Conservation (phyloP, 2,113 vertebrate genomes). For the Etheostoma cragini region DNA sequence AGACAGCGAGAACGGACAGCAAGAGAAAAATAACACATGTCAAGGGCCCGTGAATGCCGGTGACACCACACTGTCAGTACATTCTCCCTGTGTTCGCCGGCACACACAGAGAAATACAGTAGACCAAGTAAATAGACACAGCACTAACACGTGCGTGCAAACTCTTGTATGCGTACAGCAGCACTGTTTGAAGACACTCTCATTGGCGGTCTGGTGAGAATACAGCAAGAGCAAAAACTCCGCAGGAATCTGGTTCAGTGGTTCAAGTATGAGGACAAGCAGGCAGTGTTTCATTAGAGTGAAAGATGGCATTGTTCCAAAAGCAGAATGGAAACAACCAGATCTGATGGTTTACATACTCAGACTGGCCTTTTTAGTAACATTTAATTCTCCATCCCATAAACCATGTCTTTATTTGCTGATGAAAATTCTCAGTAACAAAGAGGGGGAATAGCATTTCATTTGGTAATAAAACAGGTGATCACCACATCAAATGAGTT, state of each 20-base stretch:
- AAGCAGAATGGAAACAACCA: conserved; percentile 35
- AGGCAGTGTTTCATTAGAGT: conserved; percentile 52
- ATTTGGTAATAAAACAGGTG: background rate
- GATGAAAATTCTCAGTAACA: background rate
- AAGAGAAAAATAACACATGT: conserved; percentile 47
- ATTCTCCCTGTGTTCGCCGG: conserved; percentile 53
- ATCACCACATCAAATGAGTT: conserved; percentile 23
- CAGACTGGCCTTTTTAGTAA: conserved; percentile 36
- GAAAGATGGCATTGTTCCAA: conserved; percentile 67
- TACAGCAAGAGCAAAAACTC: conserved; percentile 1
- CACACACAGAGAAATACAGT: conserved; percentile 32
- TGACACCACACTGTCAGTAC: conserved; percentile 63
- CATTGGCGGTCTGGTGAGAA: conserved; percentile 67
- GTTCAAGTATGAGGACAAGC: conserved; percentile 48
- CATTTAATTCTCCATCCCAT: background rate
- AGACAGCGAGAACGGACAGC: conserved; percentile 26
- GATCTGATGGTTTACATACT: conserved; percentile 58
- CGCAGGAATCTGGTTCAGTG: conserved; percentile 42
- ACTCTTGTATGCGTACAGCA: conserved; percentile 56
- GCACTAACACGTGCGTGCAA: conserved; percentile 58
- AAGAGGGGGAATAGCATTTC: background rate
- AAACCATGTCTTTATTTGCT: background rate
- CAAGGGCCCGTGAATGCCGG: conserved; percentile 62
- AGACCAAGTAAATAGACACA: conserved; percentile 61
- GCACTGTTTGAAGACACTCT: conserved; percentile 67